A percentile compares a stretch with the other conserved stretches of the same genome.
These are phyloP conservation scores for Gonocerus acuteangulatus DNA, from an alignment of 2,888 invertebrate species.

Conservation along the genomic window DNA sequence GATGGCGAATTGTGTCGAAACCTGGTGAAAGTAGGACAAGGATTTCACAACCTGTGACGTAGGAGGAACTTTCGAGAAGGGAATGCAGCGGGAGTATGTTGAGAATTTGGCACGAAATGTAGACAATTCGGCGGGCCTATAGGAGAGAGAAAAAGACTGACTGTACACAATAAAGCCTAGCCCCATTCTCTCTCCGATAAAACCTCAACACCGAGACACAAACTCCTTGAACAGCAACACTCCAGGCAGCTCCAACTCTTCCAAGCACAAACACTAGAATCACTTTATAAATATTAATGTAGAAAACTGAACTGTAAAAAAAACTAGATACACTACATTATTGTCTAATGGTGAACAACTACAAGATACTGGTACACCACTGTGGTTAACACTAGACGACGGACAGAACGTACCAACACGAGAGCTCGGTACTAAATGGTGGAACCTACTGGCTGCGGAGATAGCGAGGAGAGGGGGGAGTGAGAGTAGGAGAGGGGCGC, in stretches of 20 bases:
- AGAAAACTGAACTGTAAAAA: too few species aligned
- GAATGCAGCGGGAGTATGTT: neutral
- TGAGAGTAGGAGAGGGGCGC: neutral
- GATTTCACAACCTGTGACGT: conserved; percentile 1
- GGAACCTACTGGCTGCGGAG: neutral
- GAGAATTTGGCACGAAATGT: neutral
- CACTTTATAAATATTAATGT: too few species aligned
- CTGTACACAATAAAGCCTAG: conserved; percentile 52
- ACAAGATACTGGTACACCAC: too few species aligned
- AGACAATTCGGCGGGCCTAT: conserved; percentile 50
- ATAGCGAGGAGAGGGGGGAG: neutral
- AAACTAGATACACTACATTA: too few species aligned
- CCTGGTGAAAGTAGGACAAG: conserved; percentile 11
- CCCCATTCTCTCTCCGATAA: conserved; percentile 60
- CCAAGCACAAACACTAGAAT: too few species aligned
- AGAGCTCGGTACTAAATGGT: neutral
- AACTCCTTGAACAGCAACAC: too few species aligned
- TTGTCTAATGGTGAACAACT: too few species aligned
- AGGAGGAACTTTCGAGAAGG: too few species aligned
- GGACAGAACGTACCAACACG: neutral
- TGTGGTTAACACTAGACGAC: neutral
- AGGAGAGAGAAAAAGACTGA: conserved; percentile 77
- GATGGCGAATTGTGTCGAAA: conserved; percentile 3
- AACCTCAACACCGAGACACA: conserved; percentile 25
- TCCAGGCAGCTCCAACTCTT: too few species aligned